Percentiles rank a stretch among this genome's conserved stretches.
phyloP scores from a whole-genome alignment of 1,140 invertebrate species.

The Drosophila serrata region DNA sequence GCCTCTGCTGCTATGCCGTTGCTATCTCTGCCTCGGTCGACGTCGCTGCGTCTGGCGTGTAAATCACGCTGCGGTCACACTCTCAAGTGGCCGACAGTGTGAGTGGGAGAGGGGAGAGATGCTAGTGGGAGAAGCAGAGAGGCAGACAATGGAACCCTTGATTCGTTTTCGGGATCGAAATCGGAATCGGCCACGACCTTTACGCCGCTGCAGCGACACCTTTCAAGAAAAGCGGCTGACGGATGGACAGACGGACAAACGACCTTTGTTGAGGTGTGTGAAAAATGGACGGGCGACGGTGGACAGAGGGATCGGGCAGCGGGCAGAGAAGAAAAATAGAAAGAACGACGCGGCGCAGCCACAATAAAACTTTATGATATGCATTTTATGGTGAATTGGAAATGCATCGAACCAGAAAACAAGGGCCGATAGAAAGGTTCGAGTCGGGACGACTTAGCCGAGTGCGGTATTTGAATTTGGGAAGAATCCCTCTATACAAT shows the following conservation, averaged over 20 bases:
- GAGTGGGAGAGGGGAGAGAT: slow-evolving; percentile 10
- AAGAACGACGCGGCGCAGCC: slow-evolving; percentile 61
- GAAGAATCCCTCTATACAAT: background rate
- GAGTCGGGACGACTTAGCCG: slow-evolving; percentile 4
- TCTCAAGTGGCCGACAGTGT: slow-evolving; percentile 67
- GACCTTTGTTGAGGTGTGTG: slow-evolving; percentile 76
- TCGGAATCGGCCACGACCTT: slow-evolving; percentile 47
- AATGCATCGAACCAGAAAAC: slow-evolving; percentile 65
- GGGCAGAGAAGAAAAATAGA: slow-evolving; percentile 13
- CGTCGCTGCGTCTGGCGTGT: slow-evolving; percentile 69
- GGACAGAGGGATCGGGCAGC: slow-evolving; percentile 5
- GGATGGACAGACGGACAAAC: slow-evolving; percentile 44
- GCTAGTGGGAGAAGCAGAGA: slow-evolving; percentile 10
- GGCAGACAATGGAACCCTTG: slow-evolving; percentile 69
- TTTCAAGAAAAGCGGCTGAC: slow-evolving; percentile 53
- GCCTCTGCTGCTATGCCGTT: slow-evolving; percentile 30
- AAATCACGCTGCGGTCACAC: slow-evolving; percentile 81
- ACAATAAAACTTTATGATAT: slow-evolving; percentile 83
- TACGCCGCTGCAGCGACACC: slow-evolving; percentile 45
- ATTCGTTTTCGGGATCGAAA: slow-evolving; percentile 64
- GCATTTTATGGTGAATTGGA: slow-evolving; percentile 79
- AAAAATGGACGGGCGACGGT: slow-evolving; percentile 44
- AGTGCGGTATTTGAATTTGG: slow-evolving; percentile 40
- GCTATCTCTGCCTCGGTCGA: slow-evolving; percentile 23
- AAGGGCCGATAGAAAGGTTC: slow-evolving; percentile 54